phyloP scores from a whole-genome alignment of 1,140 invertebrate species.

The Stratiolaelaps scimitus region DNA sequence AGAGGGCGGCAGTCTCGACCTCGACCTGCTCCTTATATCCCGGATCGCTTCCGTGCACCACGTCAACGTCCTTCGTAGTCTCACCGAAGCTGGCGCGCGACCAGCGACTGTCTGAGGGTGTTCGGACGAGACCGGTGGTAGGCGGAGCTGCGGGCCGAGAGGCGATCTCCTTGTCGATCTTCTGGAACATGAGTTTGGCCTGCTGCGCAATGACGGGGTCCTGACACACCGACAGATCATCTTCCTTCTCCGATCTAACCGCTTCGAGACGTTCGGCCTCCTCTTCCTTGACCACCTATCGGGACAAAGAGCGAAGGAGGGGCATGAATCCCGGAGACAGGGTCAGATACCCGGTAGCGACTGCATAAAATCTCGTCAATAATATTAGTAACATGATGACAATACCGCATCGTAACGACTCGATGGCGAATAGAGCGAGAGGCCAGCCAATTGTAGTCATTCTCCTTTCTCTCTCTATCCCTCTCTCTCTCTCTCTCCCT shows the following conservation, averaged over 20 bases:
- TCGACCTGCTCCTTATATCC: slow-evolving; percentile 21
- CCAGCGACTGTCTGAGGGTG: slow-evolving; percentile 14
- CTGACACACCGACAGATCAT: slow-evolving; percentile 12
- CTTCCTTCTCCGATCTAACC: slow-evolving; percentile 23
- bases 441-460: too few relatives aligned
- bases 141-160: neutral
- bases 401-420: too few relatives aligned
- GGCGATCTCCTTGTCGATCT: slow-evolving; percentile 24
- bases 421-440: too few relatives aligned
- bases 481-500: too few relatives aligned
- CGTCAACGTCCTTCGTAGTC: neutral
- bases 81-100: neutral
- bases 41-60: slow-evolving; percentile 15
- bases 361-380: too few relatives aligned
- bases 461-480: too few relatives aligned
- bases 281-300: slow-evolving; percentile 2
- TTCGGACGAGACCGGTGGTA: neutral
- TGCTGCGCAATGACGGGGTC: slow-evolving; percentile 17
- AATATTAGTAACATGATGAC: too few relatives aligned
- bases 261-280: slow-evolving; percentile 10
- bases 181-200: neutral
- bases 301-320: too few relatives aligned
- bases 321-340: too few relatives aligned
- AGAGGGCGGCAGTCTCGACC: slow-evolving; percentile 20
- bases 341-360: too few relatives aligned